Evolutionary conservation across 2,888 invertebrate species (phyloP), one percentile per base, ranked within the genome.

Genomic region (Abscondita cerata): DNA sequence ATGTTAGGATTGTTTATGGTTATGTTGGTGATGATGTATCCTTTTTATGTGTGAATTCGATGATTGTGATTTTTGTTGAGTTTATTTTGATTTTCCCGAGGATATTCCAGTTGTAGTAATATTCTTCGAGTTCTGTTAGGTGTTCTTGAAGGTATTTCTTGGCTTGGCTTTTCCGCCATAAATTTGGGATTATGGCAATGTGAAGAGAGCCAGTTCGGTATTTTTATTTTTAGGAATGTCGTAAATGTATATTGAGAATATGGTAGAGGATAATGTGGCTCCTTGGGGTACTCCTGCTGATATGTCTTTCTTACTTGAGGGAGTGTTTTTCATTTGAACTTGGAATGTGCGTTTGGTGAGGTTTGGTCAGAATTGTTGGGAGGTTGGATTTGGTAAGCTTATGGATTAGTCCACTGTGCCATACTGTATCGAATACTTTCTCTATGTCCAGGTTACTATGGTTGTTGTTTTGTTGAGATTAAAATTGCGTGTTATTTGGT

Each of bases 341-440:
- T 36, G 20, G 4, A 73, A 65, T 4, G 52, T 25, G 54, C 72
- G 63, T 4, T 70, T 61, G 15, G 38, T 52, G 4, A 76, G 34
- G 51, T 50, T 62, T 64, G 1, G 70, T 67, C 36, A 75, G 12
- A 2, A 62, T 33, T 1, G 5, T 2, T 3, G 73, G 70, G 19
- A 71, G 66, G 12, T 69, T 63, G 16, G 58, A 20, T 44, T 57
- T 44, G 1, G 68, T 67, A 56, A 78, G 57, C 66, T 75, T 76
- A 62, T 68, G 66, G 0, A 75, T 65, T 1, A 78, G 67, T 3
- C 73, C 74, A 4, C 68, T 59, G 6, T 69, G 68, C 72, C 75
- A 75, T 0, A 77, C 74, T 18, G 65, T 70, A 51, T 78, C 75
- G 47, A 78, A 79, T 0, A 76, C 76, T 66, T 77, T 76, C 46